These are phyloP conservation scores for Drosophila subquinaria DNA, from an alignment of 2,888 invertebrate species.

Conservation along the genomic window DNA sequence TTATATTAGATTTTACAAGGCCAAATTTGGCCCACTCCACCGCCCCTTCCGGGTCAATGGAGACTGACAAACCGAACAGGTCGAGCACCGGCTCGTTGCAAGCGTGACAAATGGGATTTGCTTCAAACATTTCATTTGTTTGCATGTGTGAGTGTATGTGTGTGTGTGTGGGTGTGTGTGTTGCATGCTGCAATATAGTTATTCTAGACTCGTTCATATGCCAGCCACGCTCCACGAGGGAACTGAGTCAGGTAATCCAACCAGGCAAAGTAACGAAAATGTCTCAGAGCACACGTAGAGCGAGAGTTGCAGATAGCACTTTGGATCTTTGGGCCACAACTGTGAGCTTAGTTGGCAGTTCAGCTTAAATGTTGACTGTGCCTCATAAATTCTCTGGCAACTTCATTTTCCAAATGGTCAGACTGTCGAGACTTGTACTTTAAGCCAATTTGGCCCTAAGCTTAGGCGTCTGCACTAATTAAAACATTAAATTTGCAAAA, in stretches of 20 bases:
- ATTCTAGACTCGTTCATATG: slow-evolving; percentile 57
- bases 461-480: slow-evolving; percentile 51
- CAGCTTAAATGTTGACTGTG: slow-evolving; percentile 47
- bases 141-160: not conserved
- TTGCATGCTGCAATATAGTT: slow-evolving; percentile 49
- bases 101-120: slow-evolving; percentile 76
- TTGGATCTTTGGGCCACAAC: not conserved
- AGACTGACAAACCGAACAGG: slow-evolving; percentile 63
- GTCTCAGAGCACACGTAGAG: slow-evolving; percentile 45
- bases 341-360: slow-evolving; percentile 39
- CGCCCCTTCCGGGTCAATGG: slow-evolving; percentile 57
- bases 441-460: slow-evolving; percentile 21
- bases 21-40: slow-evolving; percentile 29
- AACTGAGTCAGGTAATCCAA: slow-evolving; percentile 15
- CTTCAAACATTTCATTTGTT: slow-evolving; percentile 27
- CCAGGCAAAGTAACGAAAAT: slow-evolving; percentile 46
- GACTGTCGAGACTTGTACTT: slow-evolving; percentile 4
- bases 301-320: slow-evolving; percentile 29
- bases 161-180: slow-evolving; percentile 10
- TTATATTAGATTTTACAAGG: slow-evolving; percentile 79
- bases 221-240: slow-evolving; percentile 43
- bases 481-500: slow-evolving; percentile 61
- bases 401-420: slow-evolving; percentile 38
- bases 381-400: slow-evolving; percentile 51
- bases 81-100: slow-evolving; percentile 53